Evolutionary conservation across 2,797 vertebrate species (phyloP).

Genomic region (Lophotriccus pileatus): DNA sequence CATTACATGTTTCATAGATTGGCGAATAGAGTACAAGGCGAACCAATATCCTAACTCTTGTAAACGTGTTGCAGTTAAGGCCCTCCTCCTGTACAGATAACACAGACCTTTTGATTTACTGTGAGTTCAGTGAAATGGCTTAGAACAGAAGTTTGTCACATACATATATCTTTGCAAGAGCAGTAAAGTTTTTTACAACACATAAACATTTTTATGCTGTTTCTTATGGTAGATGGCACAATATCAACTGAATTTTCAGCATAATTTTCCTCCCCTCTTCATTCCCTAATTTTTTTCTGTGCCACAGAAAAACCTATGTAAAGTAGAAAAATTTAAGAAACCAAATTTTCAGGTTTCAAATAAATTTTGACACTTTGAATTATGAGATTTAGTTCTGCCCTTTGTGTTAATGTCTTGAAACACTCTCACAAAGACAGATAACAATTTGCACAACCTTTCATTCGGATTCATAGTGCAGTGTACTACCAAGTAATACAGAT

Average conservation of each 20-base stretch:
- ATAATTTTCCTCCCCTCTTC: not conserved
- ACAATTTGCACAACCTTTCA: not conserved
- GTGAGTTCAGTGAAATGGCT: not conserved
- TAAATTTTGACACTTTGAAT: not conserved
- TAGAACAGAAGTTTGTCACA: not conserved
- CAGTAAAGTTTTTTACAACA: not conserved
- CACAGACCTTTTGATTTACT: not conserved
- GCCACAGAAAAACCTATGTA: not conserved
- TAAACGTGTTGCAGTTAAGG: not conserved
- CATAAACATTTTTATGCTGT: not conserved
- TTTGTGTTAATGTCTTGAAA: not conserved
- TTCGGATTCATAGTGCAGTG: not conserved
- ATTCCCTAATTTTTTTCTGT: not conserved
- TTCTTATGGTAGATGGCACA: not conserved
- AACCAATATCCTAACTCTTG: not conserved
- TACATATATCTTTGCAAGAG: not conserved
- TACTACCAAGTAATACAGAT: not conserved
- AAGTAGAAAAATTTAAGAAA: not conserved
- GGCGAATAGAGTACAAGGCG: not conserved
- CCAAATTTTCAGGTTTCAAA: not conserved
- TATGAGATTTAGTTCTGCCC: not conserved
- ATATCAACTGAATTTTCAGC: not conserved
- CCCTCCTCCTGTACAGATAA: not conserved
- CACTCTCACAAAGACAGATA: not conserved
- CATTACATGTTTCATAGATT: not conserved